These are phyloP conservation scores for Varecia variegata DNA, from an alignment of 2,797 vertebrate genomes.

Conservation along the genomic window DNA sequence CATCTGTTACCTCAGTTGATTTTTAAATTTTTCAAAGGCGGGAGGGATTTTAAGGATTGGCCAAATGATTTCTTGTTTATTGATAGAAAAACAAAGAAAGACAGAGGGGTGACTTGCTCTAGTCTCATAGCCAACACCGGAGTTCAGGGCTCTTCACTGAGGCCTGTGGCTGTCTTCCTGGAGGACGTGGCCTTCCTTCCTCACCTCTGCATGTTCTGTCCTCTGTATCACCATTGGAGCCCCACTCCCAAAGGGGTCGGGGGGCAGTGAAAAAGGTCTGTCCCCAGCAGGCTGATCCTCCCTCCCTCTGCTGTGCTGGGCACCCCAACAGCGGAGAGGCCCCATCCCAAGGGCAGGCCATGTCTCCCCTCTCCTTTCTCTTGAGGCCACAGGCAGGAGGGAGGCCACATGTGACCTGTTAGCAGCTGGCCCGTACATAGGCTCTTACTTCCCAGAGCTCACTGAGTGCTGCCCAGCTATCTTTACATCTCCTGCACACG, in stretches of 20 bases:
- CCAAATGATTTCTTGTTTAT: not conserved
- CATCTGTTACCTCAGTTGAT: not conserved
- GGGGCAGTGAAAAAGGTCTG: not conserved
- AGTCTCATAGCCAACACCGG: rapidly evolving
- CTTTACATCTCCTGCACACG: not conserved
- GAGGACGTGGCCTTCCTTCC: not conserved
- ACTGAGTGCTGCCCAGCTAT: not conserved
- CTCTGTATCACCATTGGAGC: not conserved
- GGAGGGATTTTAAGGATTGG: not conserved
- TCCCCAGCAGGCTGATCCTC: not conserved
- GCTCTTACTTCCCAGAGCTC: not conserved
- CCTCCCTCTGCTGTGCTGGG: not conserved
- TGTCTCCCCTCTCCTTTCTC: not conserved
- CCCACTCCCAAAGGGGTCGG: not conserved
- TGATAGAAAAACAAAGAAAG: not conserved
- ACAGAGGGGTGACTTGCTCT: not conserved
- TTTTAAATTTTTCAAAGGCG: not conserved
- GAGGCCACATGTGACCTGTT: not conserved
- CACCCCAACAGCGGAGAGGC: not conserved
- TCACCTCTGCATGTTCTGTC: rapidly evolving
- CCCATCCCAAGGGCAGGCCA: not conserved
- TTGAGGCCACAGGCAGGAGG: not conserved
- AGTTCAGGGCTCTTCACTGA: not conserved
- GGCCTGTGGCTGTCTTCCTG: rapidly evolving
- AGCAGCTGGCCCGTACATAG: constrained; percentile 18